These are phyloP conservation scores for Polyodon spathula DNA, from an alignment of 2,113 vertebrate genomes.

Conservation along the genomic window DNA sequence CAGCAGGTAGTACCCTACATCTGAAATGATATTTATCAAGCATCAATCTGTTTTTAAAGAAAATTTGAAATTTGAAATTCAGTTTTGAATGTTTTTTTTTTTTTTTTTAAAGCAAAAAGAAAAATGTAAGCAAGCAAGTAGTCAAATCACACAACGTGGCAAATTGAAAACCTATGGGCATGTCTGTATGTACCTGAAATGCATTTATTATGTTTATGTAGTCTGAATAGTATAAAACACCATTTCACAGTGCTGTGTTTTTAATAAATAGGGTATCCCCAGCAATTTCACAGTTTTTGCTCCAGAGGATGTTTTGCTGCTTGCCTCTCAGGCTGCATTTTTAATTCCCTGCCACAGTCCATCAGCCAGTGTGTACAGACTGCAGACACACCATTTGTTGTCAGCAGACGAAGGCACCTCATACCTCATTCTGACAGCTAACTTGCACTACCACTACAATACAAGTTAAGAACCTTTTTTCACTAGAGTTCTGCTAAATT, in stretches of 20 bases:
- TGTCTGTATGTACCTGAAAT: slow-evolving; percentile 34
- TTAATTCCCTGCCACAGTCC: slow-evolving; percentile 66
- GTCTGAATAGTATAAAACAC: slow-evolving; percentile 60
- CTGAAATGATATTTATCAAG: slow-evolving; percentile 1
- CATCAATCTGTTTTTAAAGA: slow-evolving; percentile 19
- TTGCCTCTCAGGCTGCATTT: slow-evolving; percentile 54
- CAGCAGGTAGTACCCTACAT: not conserved
- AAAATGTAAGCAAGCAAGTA: too few species aligned
- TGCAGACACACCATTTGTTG: slow-evolving; percentile 37
- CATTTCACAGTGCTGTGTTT: slow-evolving; percentile 69
- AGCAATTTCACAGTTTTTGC: slow-evolving; percentile 67
- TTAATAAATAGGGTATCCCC: slow-evolving; percentile 67
- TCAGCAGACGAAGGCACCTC: slow-evolving; percentile 41
- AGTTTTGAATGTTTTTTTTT: slow-evolving; percentile 15
- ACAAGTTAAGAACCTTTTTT: slow-evolving; percentile 8
- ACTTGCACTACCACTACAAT: slow-evolving; percentile 33
- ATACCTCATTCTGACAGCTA: slow-evolving; percentile 53
- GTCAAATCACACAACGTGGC: slow-evolving; percentile 4
- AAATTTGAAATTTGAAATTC: slow-evolving; percentile 27
- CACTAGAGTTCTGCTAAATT: not conserved
- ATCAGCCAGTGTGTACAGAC: slow-evolving; percentile 46
- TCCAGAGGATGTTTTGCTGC: slow-evolving; percentile 42
- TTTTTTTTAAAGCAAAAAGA: too few species aligned
- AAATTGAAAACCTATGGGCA: not conserved
- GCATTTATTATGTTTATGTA: slow-evolving; percentile 71